Evolutionary conservation across 2,113 vertebrate species (phyloP).

Genomic region (Leucoraja erinaceus): DNA sequence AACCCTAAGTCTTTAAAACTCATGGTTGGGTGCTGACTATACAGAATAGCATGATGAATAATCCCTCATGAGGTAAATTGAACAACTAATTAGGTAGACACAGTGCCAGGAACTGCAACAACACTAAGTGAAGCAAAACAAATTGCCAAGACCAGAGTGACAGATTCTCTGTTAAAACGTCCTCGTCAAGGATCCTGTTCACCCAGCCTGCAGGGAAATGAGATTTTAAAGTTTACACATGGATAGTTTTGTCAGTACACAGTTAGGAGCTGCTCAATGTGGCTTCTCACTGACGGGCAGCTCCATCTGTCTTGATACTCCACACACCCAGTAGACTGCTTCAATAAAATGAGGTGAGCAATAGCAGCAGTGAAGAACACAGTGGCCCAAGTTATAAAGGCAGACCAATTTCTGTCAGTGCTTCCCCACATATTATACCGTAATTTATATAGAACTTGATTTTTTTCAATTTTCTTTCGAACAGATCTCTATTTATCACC

Average conservation of each 20-base stretch:
- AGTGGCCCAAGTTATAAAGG: too few species aligned
- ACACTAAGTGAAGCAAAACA: background rate
- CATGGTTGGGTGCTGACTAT: background rate
- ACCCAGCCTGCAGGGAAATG: background rate
- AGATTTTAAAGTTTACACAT: background rate
- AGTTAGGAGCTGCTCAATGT: background rate
- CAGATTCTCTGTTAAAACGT: background rate
- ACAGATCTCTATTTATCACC: background rate
- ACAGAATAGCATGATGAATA: background rate
- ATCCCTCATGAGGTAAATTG: background rate
- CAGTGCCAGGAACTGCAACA: background rate
- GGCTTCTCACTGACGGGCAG: background rate
- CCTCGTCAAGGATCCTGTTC: background rate
- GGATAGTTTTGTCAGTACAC: background rate
- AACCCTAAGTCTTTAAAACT: background rate
- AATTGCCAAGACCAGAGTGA: background rate
- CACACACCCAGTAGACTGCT: background rate
- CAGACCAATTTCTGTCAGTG: too few species aligned
- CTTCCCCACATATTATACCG: too few species aligned
- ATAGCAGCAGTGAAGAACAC: background rate
- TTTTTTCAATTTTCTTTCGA: background rate
- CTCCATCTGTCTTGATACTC: background rate
- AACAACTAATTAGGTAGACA: background rate
- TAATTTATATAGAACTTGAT: too few species aligned
- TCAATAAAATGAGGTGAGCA: background rate